A percentile compares a stretch with the other conserved stretches of the same genome.
These are phyloP conservation scores for Cercopithecus mona DNA, from an alignment of 2,113 vertebrate species.

Conservation along the genomic window DNA sequence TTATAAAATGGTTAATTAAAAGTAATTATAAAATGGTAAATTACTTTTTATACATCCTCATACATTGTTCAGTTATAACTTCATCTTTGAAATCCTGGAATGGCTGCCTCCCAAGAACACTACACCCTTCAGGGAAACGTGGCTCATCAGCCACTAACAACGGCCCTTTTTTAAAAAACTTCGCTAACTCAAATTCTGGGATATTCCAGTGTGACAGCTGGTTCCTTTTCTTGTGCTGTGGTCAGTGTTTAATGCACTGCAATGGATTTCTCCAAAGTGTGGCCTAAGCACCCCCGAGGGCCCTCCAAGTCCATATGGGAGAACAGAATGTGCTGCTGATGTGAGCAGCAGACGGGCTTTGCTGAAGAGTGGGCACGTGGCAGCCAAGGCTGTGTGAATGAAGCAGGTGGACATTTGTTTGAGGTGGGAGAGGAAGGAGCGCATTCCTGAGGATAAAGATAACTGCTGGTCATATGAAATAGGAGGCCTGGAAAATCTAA, in stretches of 20 bases:
- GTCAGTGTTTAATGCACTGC: not conserved
- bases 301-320: not conserved
- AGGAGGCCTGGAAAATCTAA: not conserved
- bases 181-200: not conserved
- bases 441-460: not conserved
- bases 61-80: slow-evolving; percentile 73
- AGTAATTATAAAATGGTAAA: slow-evolving; percentile 81
- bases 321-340: not conserved
- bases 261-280: not conserved
- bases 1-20: slow-evolving; percentile 82
- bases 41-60: slow-evolving; percentile 77
- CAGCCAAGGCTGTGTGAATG: not conserved
- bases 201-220: slow-evolving; percentile 12
- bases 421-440: not conserved
- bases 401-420: not conserved
- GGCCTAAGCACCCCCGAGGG: not conserved
- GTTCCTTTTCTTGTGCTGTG: not conserved
- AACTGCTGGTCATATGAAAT: not conserved
- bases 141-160: not conserved
- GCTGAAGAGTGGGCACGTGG: not conserved
- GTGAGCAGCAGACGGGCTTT: not conserved
- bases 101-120: slow-evolving; percentile 66
- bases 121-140: slow-evolving; percentile 53
- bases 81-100: slow-evolving; percentile 61
- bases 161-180: slow-evolving; percentile 6